phyloP scores from a whole-genome alignment of 2,113 vertebrate species.

The Ochotona princeps region DNA sequence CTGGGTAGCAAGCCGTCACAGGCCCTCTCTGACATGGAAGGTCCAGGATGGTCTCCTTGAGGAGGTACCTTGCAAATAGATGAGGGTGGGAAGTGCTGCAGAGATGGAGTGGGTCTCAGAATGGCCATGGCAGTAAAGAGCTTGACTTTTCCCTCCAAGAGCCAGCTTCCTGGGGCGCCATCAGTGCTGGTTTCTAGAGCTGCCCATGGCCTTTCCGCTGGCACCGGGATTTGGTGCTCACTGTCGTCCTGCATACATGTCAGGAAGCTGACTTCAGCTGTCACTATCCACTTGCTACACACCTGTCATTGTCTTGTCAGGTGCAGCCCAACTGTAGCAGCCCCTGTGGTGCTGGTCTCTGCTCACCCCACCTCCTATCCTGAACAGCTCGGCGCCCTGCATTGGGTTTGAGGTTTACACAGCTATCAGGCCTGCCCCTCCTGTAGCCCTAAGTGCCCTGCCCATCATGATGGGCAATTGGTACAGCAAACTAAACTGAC shows the following conservation, averaged over 20 bases:
- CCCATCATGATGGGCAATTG: no score
- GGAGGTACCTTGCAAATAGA: background rate
- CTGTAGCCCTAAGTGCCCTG: no score
- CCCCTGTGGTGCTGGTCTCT: background rate
- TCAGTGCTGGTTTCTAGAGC: background rate
- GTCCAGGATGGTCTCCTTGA: background rate
- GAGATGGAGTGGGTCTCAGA: background rate
- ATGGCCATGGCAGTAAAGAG: background rate
- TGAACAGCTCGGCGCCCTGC: background rate
- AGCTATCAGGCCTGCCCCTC: no score
- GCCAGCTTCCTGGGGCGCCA: background rate
- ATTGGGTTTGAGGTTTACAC: no score
- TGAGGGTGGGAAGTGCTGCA: background rate
- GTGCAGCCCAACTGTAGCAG: background rate
- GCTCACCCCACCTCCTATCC: background rate
- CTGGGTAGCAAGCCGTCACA: fast-evolving
- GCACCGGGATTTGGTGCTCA: no score
- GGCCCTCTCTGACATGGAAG: background rate
- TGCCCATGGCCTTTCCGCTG: no score
- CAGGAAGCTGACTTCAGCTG: background rate
- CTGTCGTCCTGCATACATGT: fast-evolving
- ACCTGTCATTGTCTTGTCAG: background rate
- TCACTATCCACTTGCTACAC: background rate
- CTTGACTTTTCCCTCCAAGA: no score
- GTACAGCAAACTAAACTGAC: no score